Evolutionary conservation across 2,113 vertebrate genomes (phyloP), one percentile per base, ranked within the genome.

Genomic region (Deroptyus accipitrinus): DNA sequence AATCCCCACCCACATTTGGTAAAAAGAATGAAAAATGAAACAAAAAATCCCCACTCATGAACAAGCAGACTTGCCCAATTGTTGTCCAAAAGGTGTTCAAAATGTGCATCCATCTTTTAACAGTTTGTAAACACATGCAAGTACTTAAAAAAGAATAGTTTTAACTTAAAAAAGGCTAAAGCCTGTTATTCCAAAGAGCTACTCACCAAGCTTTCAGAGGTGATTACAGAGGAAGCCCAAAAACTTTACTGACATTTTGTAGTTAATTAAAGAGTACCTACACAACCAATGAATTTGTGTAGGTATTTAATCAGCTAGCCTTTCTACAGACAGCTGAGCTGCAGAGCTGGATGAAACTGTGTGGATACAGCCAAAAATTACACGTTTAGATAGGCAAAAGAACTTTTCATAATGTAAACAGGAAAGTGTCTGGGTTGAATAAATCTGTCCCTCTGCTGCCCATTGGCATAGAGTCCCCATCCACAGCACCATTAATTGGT

Each of bases 121-220:
- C 17, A 44, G 15, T 46, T 89, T 82, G 55, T 83, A 75, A 85
- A 90, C 9, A 69, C 0, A 6, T 11, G 42, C 7, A 66, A 76
- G 31, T 78, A 74, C 15, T 91, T 90, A 12, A 84, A 90, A 94
- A 92, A 62, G 84, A 91, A 44, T 64, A 68, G 57, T 5, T 55
- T 27, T 15, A 62, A 72, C 17, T 72, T 48, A 35, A 2, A 31
- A 14, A 61, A 68, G 5, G 12, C 19, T 49, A 48, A 2, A 64
- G 37, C 35, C 33, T 48, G 10, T n/a, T 69, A 77, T 9, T 74
- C 22, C 18, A 4, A 3, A 17, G 30, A 90, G 52, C 37, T 93
- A 68, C 37, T 52, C 37, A 86, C 8, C n/a, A 83, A 67, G 35
- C 39, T 63, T 51, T 77, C 25, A 81, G 39, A 67, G 7, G 74